Evolutionary conservation across 2,113 vertebrate genomes (phyloP).

Genomic region (Semnornis frantzii): DNA sequence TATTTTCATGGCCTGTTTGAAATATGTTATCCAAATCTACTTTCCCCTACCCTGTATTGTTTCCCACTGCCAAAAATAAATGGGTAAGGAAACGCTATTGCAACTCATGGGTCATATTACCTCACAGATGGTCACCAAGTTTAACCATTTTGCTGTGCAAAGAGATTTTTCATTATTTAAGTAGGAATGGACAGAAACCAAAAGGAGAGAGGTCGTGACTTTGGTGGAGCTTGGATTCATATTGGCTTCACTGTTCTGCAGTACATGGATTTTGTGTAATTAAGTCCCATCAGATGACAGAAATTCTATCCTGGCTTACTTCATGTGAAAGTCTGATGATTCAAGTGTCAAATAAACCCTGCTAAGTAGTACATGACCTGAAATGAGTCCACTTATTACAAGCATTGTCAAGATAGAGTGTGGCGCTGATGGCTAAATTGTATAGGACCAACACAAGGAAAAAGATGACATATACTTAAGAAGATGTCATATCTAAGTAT

Average conservation of each 20-base stretch:
- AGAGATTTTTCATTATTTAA: background rate
- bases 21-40: background rate
- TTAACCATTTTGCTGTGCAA: background rate
- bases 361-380: background rate
- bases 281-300: background rate
- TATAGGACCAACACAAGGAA: background rate
- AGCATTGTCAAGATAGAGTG: background rate
- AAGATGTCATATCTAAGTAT: background rate
- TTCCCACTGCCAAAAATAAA: background rate
- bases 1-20: background rate
- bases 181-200: background rate
- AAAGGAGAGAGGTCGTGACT: background rate
- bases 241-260: background rate
- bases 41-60: background rate
- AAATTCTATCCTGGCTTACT: slow-evolving; percentile 3
- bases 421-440: background rate
- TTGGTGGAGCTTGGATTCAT: background rate
- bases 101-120: background rate
- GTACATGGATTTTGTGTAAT: background rate
- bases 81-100: background rate
- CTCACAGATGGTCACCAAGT: background rate
- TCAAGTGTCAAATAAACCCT: background rate
- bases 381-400: background rate
- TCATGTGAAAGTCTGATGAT: slow-evolving; percentile 8
- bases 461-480: background rate